Base-by-base conservation (phyloP, 2,797 vertebrate species). In the Sebastes dallii region DNA sequence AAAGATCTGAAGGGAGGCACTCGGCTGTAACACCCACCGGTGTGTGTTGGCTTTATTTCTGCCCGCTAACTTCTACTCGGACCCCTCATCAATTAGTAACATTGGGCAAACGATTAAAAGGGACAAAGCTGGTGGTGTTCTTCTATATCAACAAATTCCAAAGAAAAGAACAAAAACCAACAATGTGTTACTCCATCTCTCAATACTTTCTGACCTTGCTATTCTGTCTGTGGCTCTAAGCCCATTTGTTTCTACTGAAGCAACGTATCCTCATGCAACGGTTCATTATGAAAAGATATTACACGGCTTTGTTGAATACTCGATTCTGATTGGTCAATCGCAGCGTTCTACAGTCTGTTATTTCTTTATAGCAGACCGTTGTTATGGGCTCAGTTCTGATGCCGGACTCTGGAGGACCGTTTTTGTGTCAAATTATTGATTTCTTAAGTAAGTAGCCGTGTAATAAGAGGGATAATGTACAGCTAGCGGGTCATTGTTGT, bases 1-100 rank as follows among this genome's bases (percentile, higher is more conserved):
- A 68, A 61, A 89, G 86, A 91, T 94, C 89, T 92, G 83, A 89
- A 66, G 84, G 75, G 80, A 90, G 85, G 76, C 86, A 76, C 64
- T 82, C 42, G 24, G 72, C 77, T 88, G 34, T 75, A 81, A 78
- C 81, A 80, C 25, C 60, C 81, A 27, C 11, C 4, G 25, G 55
- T 30, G 70, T 50, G 58, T 32, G 30, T 76, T 34, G 56, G 50
- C 68, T 76, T 66, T 62, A 32, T 80, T 73, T 72, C 42, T 59
- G 54, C 56, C 36, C 14, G 8, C 70, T 77, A 55, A 81, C 84
- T 89, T 87, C 65, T 84, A 39, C 39, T 72, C 11, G 0, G 70
- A 60, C 69, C 66, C 62, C 22, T 79, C 67, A 77, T 88, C 61
- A 78, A 60, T 81, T 88, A 76, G 66, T 42, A 69, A 30, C 73